phyloP scores from a whole-genome alignment of 2,888 invertebrate species.

The Tiliacea aurago region DNA sequence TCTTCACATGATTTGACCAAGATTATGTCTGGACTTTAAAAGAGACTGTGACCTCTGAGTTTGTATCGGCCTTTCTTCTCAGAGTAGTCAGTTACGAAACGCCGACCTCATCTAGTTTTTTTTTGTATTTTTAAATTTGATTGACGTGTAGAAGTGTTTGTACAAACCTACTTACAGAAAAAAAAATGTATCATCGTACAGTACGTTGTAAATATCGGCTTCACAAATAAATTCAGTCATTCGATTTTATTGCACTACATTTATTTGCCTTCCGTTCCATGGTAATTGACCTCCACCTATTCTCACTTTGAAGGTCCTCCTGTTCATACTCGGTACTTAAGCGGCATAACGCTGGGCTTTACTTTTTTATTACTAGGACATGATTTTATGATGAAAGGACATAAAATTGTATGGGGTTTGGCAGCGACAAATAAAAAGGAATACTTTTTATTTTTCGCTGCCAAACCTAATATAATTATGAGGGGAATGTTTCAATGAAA shows the following conservation, averaged over 20 bases:
- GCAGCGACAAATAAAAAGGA: conserved; percentile 10
- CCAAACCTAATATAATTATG: neutral
- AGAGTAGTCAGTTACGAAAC: too few relatives aligned
- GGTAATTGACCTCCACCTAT: conserved; percentile 14
- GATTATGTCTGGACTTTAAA: too few relatives aligned
- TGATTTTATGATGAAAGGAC: conserved; percentile 23
- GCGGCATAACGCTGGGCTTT: conserved; percentile 17
- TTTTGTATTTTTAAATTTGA: too few relatives aligned
- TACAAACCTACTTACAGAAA: too few relatives aligned
- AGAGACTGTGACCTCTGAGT: too few relatives aligned
- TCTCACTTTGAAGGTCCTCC: conserved; percentile 5
- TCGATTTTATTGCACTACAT: conserved; percentile 15
- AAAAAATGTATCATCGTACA: too few relatives aligned
- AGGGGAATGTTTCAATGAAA: conserved; percentile 5
- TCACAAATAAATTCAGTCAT: conserved; percentile 19
- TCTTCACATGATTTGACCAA: too few relatives aligned
- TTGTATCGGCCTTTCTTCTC: too few relatives aligned
- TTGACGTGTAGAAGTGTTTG: too few relatives aligned
- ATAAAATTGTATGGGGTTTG: conserved; percentile 28
- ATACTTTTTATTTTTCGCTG: neutral
- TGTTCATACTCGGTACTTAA: conserved; percentile 26
- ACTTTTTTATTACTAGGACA: conserved; percentile 43
- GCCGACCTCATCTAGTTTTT: too few relatives aligned
- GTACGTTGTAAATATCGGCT: conserved; percentile 2
- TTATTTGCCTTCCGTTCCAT: neutral